Conservation (phyloP, 2,113 vertebrate species). For the Todiramphus chloris region DNA sequence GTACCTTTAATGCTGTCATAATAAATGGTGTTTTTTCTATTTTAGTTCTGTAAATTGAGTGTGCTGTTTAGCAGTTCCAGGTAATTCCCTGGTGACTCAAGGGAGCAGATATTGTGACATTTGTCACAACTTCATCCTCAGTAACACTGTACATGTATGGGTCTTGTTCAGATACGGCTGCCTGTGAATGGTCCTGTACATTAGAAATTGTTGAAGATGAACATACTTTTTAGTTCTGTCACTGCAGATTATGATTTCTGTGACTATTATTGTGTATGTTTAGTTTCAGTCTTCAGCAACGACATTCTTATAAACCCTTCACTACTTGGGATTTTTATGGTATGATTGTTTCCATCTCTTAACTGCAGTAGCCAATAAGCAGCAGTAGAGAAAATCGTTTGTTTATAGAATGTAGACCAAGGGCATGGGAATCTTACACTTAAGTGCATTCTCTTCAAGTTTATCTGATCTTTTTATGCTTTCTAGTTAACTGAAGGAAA, state of each 20-base stretch:
- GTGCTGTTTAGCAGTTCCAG: background rate
- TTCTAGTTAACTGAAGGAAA: background rate
- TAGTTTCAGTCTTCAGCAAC: background rate
- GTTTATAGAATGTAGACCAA: background rate
- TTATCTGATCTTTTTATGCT: background rate
- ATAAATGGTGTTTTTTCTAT: accelerated
- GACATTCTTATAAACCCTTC: background rate
- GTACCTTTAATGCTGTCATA: background rate
- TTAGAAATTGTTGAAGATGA: background rate
- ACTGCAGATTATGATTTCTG: background rate
- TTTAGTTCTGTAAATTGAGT: background rate
- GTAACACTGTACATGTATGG: background rate
- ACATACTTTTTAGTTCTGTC: background rate
- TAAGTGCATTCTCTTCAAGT: background rate
- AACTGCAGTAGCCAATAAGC: background rate
- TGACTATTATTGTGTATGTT: background rate
- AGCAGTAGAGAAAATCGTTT: background rate
- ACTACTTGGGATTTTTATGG: background rate
- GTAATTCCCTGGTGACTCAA: background rate
- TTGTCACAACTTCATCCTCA: background rate
- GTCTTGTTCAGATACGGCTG: background rate
- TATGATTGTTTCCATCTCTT: background rate
- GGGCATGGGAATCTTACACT: accelerated
- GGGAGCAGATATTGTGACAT: background rate
- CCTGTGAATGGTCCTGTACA: background rate